phyloP scores from a whole-genome alignment of 2,113 vertebrate species.

The Strigops habroptila region DNA sequence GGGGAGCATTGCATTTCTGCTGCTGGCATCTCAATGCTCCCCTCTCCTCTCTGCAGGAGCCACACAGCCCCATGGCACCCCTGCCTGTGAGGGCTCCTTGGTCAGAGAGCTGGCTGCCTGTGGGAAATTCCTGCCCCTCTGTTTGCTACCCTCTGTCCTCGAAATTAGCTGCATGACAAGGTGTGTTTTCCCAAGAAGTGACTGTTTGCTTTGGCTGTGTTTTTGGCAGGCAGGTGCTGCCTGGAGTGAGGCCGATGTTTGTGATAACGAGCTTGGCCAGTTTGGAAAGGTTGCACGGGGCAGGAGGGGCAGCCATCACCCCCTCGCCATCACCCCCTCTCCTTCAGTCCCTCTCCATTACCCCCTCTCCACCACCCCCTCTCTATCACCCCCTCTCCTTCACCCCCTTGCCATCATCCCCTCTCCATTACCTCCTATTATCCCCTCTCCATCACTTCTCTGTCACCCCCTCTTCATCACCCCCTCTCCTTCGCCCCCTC shows the following conservation, averaged over 20 bases:
- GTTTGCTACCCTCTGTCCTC: background rate
- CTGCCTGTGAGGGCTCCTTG: background rate
- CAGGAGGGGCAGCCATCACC: background rate
- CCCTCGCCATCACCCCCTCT: accelerated
- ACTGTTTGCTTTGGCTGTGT: background rate
- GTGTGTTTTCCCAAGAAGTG: background rate
- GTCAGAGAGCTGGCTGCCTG: accelerated
- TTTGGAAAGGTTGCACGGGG: background rate
- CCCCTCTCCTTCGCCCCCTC: too few species aligned
- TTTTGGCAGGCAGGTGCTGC: background rate
- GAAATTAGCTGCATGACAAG: background rate
- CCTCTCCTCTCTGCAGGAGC: background rate
- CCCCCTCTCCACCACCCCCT: background rate
- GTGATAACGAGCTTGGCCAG: accelerated
- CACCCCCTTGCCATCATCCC: background rate
- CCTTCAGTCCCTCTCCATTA: background rate
- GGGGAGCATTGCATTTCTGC: background rate
- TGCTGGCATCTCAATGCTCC: accelerated
- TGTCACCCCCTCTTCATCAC: too few species aligned
- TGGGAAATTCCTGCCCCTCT: accelerated
- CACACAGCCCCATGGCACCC: background rate
- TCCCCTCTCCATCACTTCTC: too few species aligned
- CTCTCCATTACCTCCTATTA: background rate
- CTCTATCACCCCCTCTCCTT: background rate
- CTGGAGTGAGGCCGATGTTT: accelerated